Evolutionary conservation across 2,888 invertebrate genomes (phyloP), one percentile per base, ranked within the genome.

Genomic region (Clivina fossor): DNA sequence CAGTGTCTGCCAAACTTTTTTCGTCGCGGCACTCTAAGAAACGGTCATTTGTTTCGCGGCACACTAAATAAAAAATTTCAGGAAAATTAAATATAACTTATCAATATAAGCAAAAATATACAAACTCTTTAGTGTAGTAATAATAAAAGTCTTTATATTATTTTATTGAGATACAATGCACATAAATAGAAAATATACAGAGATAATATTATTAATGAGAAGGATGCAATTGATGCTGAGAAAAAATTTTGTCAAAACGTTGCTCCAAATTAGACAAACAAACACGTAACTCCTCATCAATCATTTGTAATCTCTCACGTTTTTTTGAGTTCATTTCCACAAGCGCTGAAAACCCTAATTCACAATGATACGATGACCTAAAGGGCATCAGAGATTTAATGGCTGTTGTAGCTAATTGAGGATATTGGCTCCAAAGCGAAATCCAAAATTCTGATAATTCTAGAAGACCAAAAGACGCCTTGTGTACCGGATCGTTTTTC

Each of bases 401-500:
- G 4, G 38, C 38, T 8, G 38, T 38, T 8, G 38, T 38, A 38
- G 38, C 8, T 15, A 38, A 38, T 38, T 18, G 15, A 38, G 16
- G 19, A 38, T 38, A 38, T 38, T 38, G 38, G 11, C n/a, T 16
- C 38, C 35, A 33, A 33, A 33, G 35, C 35, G 35, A 33, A 38
- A 38, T 38, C 16, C 38, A 38, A 38, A 38, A 38, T 8, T 15
- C 38, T 38, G 15, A 38, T 38, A 16, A 38, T n/a, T 38, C 16
- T 15, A 38, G 15, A 8, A 38, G 4, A 38, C 7, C n/a, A 38
- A 38, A 38, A 38, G 4, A 18, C 15, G 19, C 4, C 38, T 38
- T 38, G 4, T 8, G 33, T 8, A 33, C 11, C 5, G 33, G 5
- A 33, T 33, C 33, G 13, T 33, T 33, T 33, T 33, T 33, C 11